phyloP scores from a whole-genome alignment of 2,113 vertebrate genomes.

The Symphodus melops region DNA sequence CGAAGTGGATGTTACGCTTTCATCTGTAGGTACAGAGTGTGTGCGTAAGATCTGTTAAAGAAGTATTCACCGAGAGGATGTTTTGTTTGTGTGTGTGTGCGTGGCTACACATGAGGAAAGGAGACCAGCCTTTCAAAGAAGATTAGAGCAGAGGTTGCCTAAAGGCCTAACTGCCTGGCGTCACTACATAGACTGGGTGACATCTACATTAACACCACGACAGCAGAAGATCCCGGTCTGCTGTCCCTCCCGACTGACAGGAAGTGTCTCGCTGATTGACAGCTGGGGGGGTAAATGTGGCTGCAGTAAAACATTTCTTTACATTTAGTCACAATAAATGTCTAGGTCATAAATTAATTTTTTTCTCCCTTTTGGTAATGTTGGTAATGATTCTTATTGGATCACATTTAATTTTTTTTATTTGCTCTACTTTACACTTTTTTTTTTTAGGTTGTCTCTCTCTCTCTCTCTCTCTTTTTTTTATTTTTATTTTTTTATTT shows the following conservation, averaged over 20 bases:
- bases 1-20: constrained; percentile 63
- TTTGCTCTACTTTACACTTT: constrained; percentile 10
- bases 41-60: constrained; percentile 24
- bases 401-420: constrained; percentile 15
- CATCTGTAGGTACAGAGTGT: constrained; percentile 57
- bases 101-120: constrained; percentile 61
- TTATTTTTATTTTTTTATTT: constrained; percentile 3
- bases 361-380: constrained; percentile 8
- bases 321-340: neutral
- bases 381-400: constrained; percentile 12
- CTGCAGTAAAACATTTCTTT: constrained; percentile 10
- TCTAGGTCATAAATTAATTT: neutral
- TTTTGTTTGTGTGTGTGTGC: neutral
- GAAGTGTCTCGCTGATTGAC: constrained; percentile 6
- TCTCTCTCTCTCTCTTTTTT: too few relatives aligned
- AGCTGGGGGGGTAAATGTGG: constrained; percentile 27
- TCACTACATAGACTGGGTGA: constrained; percentile 59
- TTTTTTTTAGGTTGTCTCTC: too few relatives aligned
- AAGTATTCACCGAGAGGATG: constrained; percentile 34
- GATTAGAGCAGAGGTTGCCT: constrained; percentile 72
- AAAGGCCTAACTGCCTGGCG: constrained; percentile 66
- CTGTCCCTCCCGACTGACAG: constrained; percentile 34
- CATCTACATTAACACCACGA: constrained; percentile 70
- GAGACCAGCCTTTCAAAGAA: constrained; percentile 74
- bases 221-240: constrained; percentile 45